Conservation (phyloP, 53 echinoderm and acorn worm species). For the Glandiceps talaboti region DNA sequence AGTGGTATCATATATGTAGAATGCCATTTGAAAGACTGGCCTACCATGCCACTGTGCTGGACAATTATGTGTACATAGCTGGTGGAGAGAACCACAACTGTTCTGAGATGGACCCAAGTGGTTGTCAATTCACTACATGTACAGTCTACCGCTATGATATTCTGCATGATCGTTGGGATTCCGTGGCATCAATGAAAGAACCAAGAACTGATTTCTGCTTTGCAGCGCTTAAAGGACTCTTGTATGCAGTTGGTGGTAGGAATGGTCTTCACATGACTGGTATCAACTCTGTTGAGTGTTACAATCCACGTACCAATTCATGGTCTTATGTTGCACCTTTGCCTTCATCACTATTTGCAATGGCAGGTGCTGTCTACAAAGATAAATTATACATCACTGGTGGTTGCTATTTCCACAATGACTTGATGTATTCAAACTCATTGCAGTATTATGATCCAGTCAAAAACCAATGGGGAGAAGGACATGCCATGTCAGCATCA, state of each 20-base stretch:
- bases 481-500: neutral
- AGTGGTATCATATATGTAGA: neutral
- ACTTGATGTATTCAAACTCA: neutral
- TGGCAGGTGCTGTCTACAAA: slow-evolving; percentile 42
- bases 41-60: slow-evolving; percentile 11
- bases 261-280: slow-evolving; percentile 67
- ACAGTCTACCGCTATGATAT: slow-evolving; percentile 54
- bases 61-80: slow-evolving; percentile 27
- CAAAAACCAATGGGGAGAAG: slow-evolving; percentile 36
- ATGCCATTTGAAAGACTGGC: slow-evolving; percentile 45
- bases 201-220: slow-evolving; percentile 62
- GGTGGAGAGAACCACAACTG: slow-evolving; percentile 75
- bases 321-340: slow-evolving; percentile 57
- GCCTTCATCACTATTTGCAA: slow-evolving; percentile 62
- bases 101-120: slow-evolving; percentile 68
- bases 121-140: neutral
- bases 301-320: slow-evolving; percentile 40
- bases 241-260: slow-evolving; percentile 88
- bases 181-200: slow-evolving; percentile 69
- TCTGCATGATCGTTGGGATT: slow-evolving; percentile 36
- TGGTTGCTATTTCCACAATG: slow-evolving; percentile 12
- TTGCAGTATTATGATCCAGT: slow-evolving; percentile 34
- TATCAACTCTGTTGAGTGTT: slow-evolving; percentile 54
- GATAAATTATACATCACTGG: slow-evolving; percentile 65
- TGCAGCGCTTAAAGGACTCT: slow-evolving; percentile 25